Conservation (phyloP, 2,113 vertebrate species). For the Bostrychus sinensis region DNA sequence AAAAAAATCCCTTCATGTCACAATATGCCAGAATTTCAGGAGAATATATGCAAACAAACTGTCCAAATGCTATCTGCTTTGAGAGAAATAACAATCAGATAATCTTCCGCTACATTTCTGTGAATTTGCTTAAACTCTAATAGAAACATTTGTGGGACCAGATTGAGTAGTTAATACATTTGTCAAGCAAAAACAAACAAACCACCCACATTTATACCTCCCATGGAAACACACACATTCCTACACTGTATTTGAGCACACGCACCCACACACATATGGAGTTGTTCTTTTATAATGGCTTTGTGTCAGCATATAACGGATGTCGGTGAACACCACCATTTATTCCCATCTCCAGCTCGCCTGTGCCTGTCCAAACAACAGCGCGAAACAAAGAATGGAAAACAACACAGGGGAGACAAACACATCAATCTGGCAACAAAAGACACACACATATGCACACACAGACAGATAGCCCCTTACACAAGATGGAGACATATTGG, state of each 20-base stretch:
- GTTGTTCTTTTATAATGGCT: constrained; percentile 75
- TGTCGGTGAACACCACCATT: constrained; percentile 74
- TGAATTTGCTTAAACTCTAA: not conserved
- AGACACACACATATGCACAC: constrained; percentile 36
- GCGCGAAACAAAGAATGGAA: constrained; percentile 71
- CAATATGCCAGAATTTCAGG: not conserved
- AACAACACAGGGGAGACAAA: constrained; percentile 73
- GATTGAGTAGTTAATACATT: constrained; percentile 10
- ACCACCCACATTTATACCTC: constrained; percentile 29
- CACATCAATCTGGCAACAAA: constrained; percentile 75
- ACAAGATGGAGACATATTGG: constrained; percentile 27
- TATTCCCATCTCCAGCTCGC: constrained; percentile 78
- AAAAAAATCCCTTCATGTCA: too few relatives aligned
- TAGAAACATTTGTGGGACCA: constrained; percentile 6
- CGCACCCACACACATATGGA: constrained; percentile 42
- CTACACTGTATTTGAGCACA: constrained; percentile 31
- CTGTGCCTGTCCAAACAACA: constrained; percentile 71
- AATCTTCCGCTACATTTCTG: not conserved
- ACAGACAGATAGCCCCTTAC: constrained; percentile 25
- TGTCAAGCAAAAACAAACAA: constrained; percentile 32
- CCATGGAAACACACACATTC: constrained; percentile 33
- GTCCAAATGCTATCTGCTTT: not conserved
- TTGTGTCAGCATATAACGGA: constrained; percentile 77
- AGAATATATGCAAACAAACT: not conserved
- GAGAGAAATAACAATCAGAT: not conserved